Conservation (phyloP, 2,888 invertebrate genomes). For the Platycheirus albimanus region DNA sequence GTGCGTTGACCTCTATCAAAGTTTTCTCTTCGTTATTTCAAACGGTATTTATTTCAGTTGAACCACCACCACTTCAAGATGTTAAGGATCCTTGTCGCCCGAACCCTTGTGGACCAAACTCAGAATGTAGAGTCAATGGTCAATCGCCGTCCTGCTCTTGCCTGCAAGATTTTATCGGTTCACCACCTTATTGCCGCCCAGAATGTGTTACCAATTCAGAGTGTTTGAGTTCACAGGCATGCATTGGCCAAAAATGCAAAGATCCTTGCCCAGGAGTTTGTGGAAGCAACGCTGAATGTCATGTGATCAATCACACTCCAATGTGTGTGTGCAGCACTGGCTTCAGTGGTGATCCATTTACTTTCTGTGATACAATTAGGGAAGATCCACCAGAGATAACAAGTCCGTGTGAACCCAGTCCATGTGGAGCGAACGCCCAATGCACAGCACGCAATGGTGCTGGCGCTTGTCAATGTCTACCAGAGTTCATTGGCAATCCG, state of each 20-base stretch:
- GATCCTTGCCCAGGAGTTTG: constrained; percentile 90
- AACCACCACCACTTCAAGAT: constrained; percentile 76
- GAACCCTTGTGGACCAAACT: constrained; percentile 91
- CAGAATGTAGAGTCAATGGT: constrained; percentile 87
- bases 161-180: constrained; percentile 87
- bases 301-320: constrained; percentile 85
- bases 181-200: constrained; percentile 90
- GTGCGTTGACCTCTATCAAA: constrained; percentile 58
- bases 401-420: constrained; percentile 87
- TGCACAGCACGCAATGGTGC: constrained; percentile 86
- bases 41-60: constrained; percentile 72
- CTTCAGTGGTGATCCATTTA: constrained; percentile 85
- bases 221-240: constrained; percentile 89
- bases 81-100: constrained; percentile 86
- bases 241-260: constrained; percentile 88
- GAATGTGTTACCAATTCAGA: constrained; percentile 92
- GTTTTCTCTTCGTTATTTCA: neutral
- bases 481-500: constrained; percentile 89
- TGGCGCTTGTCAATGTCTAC: constrained; percentile 88
- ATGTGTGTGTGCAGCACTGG: constrained; percentile 85
- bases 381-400: constrained; percentile 79
- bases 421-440: constrained; percentile 90
- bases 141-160: constrained; percentile 89
- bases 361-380: constrained; percentile 75
- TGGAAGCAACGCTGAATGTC: constrained; percentile 84